Percentiles rank a stretch among this genome's conserved stretches.
phyloP scores from a whole-genome alignment of 2,113 vertebrate genomes.

The Pitta sordida region DNA sequence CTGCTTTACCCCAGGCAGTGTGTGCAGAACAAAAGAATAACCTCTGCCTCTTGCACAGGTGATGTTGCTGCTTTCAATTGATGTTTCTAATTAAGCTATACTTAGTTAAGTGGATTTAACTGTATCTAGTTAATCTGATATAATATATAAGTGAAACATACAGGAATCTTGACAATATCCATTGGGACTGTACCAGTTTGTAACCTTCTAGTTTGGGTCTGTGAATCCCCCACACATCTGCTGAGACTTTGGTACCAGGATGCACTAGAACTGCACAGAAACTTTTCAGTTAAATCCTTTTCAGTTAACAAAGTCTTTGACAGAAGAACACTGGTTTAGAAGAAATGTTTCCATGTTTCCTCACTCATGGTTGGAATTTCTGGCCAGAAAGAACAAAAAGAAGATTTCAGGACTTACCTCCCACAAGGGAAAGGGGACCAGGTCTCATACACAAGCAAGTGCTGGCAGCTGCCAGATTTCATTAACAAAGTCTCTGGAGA shows the following conservation, averaged over 20 bases:
- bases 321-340: background rate
- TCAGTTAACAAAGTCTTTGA: background rate
- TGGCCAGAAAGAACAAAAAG: background rate
- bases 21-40: background rate
- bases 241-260: background rate
- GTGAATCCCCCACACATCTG: background rate
- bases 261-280: background rate
- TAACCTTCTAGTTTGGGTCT: background rate
- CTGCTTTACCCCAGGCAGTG: background rate
- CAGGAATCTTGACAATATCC: background rate
- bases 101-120: background rate
- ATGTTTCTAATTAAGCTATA: background rate
- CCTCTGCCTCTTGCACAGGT: background rate
- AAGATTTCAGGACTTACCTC: background rate
- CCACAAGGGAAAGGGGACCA: background rate
- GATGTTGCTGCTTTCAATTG: background rate
- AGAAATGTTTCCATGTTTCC: background rate
- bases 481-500: background rate
- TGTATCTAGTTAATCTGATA: background rate
- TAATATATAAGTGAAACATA: background rate
- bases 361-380: background rate
- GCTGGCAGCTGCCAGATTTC: background rate
- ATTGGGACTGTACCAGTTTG: background rate
- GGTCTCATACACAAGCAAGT: background rate
- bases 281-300: background rate